Evolutionary conservation across 2,113 vertebrate genomes (phyloP).

Genomic region (Emydura subglobosa): DNA sequence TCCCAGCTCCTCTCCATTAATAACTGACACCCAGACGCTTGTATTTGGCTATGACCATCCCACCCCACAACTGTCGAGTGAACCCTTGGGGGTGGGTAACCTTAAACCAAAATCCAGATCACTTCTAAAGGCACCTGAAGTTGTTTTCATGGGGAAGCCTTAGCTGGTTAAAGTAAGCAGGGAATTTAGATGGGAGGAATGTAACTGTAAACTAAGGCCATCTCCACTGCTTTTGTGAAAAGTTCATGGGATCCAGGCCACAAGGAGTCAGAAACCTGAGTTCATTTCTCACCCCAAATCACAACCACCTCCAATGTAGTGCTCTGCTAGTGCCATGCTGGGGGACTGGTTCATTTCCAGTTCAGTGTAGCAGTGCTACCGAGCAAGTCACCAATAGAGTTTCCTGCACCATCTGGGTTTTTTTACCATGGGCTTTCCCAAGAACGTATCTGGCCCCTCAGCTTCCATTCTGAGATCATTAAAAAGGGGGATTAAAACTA

Average conservation of each 20-base stretch:
- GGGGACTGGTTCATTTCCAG: neutral
- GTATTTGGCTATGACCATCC: neutral
- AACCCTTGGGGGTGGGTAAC: neutral
- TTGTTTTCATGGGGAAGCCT: neutral
- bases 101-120: no score
- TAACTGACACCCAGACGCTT: neutral
- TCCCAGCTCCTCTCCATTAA: neutral
- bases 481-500: neutral
- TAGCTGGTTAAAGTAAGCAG: neutral
- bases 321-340: neutral
- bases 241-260: neutral
- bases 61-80: neutral
- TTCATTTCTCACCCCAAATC: neutral
- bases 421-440: neutral
- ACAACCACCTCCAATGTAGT: neutral
- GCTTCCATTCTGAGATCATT: neutral
- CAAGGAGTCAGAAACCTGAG: neutral
- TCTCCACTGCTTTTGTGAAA: neutral
- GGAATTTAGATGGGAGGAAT: neutral
- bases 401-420: neutral
- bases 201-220: neutral
- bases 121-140: neutral
- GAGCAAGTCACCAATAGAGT: neutral
- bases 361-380: neutral
- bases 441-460: neutral